These are phyloP conservation scores for Colius striatus DNA, from an alignment of 2,113 vertebrate species.

Conservation along the genomic window DNA sequence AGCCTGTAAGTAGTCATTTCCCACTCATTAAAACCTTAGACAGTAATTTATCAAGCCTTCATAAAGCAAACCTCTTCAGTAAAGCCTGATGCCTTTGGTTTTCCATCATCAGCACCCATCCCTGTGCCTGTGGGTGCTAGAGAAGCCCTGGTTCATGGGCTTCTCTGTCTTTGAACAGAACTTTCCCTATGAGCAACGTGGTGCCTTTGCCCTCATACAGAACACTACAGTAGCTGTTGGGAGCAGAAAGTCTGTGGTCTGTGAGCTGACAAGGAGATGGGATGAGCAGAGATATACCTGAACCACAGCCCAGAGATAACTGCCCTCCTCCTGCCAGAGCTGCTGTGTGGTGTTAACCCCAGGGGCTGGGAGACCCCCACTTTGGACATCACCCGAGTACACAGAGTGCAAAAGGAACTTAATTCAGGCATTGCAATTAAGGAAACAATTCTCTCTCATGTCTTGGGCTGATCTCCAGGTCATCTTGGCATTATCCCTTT, in stretches of 20 bases:
- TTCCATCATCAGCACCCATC: neutral
- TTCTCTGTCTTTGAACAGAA: neutral
- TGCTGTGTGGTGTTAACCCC: neutral
- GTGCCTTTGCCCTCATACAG: neutral
- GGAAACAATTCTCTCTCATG: conserved; percentile 57
- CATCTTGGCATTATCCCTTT: conserved; percentile 23
- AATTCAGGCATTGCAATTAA: conserved; percentile 40
- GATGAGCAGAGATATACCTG: neutral
- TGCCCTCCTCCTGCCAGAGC: neutral
- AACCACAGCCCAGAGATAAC: neutral
- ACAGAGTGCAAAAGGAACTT: neutral
- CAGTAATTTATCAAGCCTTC: neutral
- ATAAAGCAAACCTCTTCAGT: neutral
- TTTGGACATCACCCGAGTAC: neutral
- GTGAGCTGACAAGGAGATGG: neutral
- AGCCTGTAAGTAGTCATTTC: neutral
- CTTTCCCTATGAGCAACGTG: neutral
- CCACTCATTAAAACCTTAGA: neutral
- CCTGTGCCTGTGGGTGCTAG: neutral
- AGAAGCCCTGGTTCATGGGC: neutral
- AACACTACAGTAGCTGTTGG: neutral
- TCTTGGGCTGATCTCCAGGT: conserved; percentile 39
- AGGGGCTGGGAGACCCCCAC: neutral
- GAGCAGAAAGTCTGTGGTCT: fast-evolving
- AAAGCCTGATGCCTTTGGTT: neutral